Evolutionary conservation across 2,888 invertebrate genomes (phyloP), one percentile per base, ranked within the genome.

Genomic region (Glaucopsyche alexis): DNA sequence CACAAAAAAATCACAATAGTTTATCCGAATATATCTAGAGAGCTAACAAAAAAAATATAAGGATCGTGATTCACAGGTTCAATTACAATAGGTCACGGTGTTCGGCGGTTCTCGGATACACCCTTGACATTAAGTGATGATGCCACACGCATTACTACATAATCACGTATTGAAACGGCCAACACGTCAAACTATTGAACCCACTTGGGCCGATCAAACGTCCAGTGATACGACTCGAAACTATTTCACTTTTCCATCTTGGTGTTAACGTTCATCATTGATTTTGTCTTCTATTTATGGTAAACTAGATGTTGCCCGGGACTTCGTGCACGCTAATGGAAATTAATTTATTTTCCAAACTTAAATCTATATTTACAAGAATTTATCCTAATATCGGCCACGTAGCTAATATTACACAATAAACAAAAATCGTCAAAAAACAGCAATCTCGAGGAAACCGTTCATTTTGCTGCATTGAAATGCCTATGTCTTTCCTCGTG

Each of bases 51-150:
- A 55, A 55, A 55, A 38, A 60, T 60, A 60, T 60, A 38, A 29
- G 60, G 14, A 60, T 60, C 66, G 40, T 50, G 50, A 72, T 49
- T 65, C 72, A 72, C 72, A 66, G 65, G 72, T 72, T 72, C 74
- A 74, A 74, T 74, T 74, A 74, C 72, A 76, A 75, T 75, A 77
- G 80, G 79, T 80, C 80, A 78, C 76, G 78, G 66, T 76, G 73
- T 72, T 64, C 64, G 64, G 67, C 74, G 72, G 49, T 72, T 72
- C 72, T 65, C 50, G 72, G 65, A 73, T 74, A 71, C 73, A 78
- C 75, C 79, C 80, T 78, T 80, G 80, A 79, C 80, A 78, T 80
- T 77, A 79, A 79, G 78, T 77, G 76, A 69, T 75, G 75, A 75
- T 74, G 76, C 73, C 74, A 73, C 74, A 77, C 76, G 14, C 38